Evolutionary conservation across 2,888 invertebrate genomes (phyloP).

Genomic region (Torymus auratus): DNA sequence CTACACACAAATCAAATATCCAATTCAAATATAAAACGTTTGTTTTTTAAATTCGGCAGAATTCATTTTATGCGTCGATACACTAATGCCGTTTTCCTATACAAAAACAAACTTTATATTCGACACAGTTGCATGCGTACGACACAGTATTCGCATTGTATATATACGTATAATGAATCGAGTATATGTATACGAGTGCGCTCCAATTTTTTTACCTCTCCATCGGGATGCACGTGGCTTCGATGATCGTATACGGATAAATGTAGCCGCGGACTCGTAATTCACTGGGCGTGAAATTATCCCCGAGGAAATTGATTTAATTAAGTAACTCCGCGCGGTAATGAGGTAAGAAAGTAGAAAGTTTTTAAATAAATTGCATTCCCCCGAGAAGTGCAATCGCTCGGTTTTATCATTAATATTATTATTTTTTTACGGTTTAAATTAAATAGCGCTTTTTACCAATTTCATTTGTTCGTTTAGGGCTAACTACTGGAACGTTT

Average conservation of each 20-base stretch:
- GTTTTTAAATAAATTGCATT: constrained; percentile 9
- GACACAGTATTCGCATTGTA: no score
- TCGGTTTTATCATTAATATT: not conserved
- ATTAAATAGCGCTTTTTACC: not conserved
- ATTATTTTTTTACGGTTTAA: not conserved
- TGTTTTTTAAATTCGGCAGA: no score
- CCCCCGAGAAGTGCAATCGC: no score
- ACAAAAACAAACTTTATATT: no score
- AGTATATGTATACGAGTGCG: not conserved
- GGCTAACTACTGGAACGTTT: no score
- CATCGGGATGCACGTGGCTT: not conserved
- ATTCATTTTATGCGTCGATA: no score
- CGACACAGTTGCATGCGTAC: no score
- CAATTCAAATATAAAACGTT: no score
- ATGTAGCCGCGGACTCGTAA: constrained; percentile 19
- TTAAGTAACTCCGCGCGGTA: constrained; percentile 22
- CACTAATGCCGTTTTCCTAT: no score
- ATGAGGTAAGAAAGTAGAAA: constrained; percentile 48
- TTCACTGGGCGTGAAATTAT: constrained; percentile 29
- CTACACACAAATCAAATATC: no score
- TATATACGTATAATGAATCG: not conserved
- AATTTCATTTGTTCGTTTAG: no score
- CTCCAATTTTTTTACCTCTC: not conserved
- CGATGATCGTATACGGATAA: not conserved
- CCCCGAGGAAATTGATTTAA: constrained; percentile 16